These are phyloP conservation scores for Saccostrea echinata DNA, from an alignment of 1,140 invertebrate genomes.

Conservation along the genomic window DNA sequence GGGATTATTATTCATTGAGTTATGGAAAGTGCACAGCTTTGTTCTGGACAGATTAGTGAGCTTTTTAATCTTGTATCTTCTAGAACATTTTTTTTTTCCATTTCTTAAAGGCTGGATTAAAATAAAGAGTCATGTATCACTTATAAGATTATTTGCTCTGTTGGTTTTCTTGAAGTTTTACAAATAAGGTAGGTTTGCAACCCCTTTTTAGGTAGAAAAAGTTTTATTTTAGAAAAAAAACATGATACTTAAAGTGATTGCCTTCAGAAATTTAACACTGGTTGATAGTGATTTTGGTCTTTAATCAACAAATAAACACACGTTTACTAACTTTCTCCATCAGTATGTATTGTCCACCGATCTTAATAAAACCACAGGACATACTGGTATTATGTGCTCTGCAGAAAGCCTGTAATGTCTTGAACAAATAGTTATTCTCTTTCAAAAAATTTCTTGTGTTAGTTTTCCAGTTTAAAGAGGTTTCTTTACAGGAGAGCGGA, in stretches of 20 bases:
- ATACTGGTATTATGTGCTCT: neutral
- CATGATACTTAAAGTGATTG: neutral
- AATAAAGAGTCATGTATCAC: neutral
- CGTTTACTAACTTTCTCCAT: slow-evolving; percentile 23
- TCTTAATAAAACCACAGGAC: neutral
- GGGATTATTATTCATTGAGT: neutral
- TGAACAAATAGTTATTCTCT: slow-evolving; percentile 24
- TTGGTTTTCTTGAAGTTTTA: neutral
- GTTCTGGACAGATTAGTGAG: slow-evolving; percentile 1
- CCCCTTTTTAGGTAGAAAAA: neutral
- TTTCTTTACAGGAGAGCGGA: slow-evolving; percentile 23
- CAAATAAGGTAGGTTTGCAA: neutral
- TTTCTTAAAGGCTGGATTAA: neutral
- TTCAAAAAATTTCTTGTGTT: slow-evolving; percentile 24
- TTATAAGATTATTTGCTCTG: neutral
- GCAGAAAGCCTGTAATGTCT: slow-evolving; percentile 27
- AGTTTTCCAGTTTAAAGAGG: neutral
- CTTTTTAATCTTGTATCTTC: neutral
- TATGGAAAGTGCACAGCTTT: slow-evolving; percentile 15
- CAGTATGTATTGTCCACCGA: neutral
- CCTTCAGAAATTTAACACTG: slow-evolving; percentile 16
- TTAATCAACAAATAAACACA: slow-evolving; percentile 35
- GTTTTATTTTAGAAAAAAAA: neutral
- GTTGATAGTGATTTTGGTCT: neutral
- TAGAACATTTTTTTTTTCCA: neutral